Evolutionary conservation across 2,888 invertebrate genomes (phyloP).

Genomic region (Boloria euphrosyne): DNA sequence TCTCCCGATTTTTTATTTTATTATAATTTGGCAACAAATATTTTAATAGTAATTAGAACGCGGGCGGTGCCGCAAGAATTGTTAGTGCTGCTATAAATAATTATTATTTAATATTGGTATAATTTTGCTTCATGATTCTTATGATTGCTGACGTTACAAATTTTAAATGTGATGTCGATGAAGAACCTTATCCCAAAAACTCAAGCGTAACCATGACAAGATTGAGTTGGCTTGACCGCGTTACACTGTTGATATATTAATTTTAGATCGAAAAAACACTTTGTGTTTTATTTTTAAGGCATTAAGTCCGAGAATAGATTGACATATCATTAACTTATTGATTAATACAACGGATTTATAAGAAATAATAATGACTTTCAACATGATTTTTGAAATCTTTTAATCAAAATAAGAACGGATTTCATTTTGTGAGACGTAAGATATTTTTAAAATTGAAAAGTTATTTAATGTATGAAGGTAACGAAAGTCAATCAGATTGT

Average conservation of each 20-base stretch:
- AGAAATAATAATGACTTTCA: conserved; percentile 9
- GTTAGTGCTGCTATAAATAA: too few relatives aligned
- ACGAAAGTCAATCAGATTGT: conserved; percentile 15
- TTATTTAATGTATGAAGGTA: not conserved
- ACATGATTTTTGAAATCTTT: conserved; percentile 27
- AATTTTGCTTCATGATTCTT: not conserved
- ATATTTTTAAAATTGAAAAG: conserved; percentile 5
- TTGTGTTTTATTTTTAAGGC: not conserved
- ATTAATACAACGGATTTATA: conserved; percentile 16
- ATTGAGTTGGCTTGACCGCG: conserved; percentile 10
- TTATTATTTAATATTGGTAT: too few relatives aligned
- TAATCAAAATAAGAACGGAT: conserved; percentile 7
- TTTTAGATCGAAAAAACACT: not conserved
- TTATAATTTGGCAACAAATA: too few relatives aligned
- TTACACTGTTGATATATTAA: conserved; percentile 17
- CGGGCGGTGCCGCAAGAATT: too few relatives aligned
- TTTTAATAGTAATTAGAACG: too few relatives aligned
- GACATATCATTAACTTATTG: not conserved
- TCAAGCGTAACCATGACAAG: conserved; percentile 12
- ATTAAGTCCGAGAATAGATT: not conserved
- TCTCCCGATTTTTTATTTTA: too few relatives aligned
- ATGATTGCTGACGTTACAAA: not conserved
- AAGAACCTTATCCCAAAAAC: not conserved
- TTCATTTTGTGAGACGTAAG: conserved; percentile 6
- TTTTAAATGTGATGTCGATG: not conserved